phyloP scores from a whole-genome alignment of 2,888 invertebrate species.

The Nomada hirtipes region DNA sequence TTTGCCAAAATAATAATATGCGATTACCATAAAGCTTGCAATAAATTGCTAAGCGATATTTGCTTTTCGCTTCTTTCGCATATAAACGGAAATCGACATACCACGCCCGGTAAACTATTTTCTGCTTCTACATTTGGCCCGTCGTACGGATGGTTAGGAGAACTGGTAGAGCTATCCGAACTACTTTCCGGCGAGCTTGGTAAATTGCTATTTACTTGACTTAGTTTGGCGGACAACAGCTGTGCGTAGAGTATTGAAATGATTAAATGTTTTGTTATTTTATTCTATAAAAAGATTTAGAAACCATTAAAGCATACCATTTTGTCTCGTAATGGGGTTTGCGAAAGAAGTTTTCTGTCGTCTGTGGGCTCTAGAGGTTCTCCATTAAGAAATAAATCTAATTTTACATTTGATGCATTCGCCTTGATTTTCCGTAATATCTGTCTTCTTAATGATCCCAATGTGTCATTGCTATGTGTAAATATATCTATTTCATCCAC shows the following conservation, averaged over 20 bases:
- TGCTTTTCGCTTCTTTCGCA: no score
- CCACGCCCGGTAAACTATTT: slow-evolving; percentile 95
- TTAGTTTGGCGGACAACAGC: slow-evolving; percentile 91
- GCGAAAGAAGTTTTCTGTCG: slow-evolving; percentile 94
- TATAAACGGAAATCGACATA: slow-evolving; percentile 84
- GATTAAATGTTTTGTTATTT: neutral
- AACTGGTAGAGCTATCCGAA: slow-evolving; percentile 97
- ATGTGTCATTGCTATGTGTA: slow-evolving; percentile 97
- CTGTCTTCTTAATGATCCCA: slow-evolving; percentile 93
- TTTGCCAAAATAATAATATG: neutral
- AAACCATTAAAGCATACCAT: slow-evolving; percentile 87
- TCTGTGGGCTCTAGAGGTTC: slow-evolving; percentile 94
- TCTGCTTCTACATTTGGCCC: slow-evolving; percentile 93
- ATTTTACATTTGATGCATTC: slow-evolving; percentile 91
- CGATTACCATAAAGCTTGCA: neutral
- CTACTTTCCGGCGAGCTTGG: slow-evolving; percentile 96
- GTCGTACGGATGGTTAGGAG: slow-evolving; percentile 94
- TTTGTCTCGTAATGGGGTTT: slow-evolving; percentile 94
- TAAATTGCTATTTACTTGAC: slow-evolving; percentile 89
- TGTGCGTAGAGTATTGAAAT: slow-evolving; percentile 76
- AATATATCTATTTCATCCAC: slow-evolving; percentile 96
- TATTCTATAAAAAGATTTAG: neutral
- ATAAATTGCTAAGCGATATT: neutral
- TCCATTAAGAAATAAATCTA: slow-evolving; percentile 95
- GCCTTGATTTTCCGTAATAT: slow-evolving; percentile 89